Conservation (phyloP, 2,113 vertebrate genomes). For the Oryzias curvinotus region DNA sequence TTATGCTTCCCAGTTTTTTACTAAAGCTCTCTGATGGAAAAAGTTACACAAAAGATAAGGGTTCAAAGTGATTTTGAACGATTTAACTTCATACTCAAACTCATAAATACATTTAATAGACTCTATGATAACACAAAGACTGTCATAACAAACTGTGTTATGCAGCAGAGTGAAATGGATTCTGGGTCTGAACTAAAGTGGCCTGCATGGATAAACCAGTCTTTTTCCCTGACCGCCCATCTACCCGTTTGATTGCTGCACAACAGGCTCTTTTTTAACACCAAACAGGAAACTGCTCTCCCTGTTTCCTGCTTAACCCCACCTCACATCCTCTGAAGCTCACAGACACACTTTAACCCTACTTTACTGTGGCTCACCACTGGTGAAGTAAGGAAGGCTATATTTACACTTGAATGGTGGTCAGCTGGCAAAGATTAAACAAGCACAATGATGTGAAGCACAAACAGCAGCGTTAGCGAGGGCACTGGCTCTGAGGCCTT, state of each 20-base stretch:
- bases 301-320: slow-evolving; percentile 92
- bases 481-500: slow-evolving; percentile 2
- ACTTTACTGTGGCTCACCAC: slow-evolving; percentile 49
- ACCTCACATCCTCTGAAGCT: slow-evolving; percentile 85
- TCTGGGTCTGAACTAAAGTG: slow-evolving; percentile 13
- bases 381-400: slow-evolving; percentile 24
- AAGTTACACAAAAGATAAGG: no score
- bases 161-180: neutral
- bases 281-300: slow-evolving; percentile 98
- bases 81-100: neutral
- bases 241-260: slow-evolving; percentile 79
- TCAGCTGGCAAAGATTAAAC: slow-evolving; percentile 45
- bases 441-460: slow-evolving; percentile 24
- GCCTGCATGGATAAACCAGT: slow-evolving; percentile 39
- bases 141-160: neutral
- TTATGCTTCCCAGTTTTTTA: no score
- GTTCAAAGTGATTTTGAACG: no score
- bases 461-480: slow-evolving; percentile 12
- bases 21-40: no score
- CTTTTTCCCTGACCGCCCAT: slow-evolving; percentile 76
- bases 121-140: neutral
- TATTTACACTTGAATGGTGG: slow-evolving; percentile 35
- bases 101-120: neutral
- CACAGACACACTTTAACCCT: slow-evolving; percentile 84
- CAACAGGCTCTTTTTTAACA: slow-evolving; percentile 75